Evolutionary conservation across 2,888 invertebrate species (phyloP), one percentile per base, ranked within the genome.

Genomic region (Drosophila phalerata): DNA sequence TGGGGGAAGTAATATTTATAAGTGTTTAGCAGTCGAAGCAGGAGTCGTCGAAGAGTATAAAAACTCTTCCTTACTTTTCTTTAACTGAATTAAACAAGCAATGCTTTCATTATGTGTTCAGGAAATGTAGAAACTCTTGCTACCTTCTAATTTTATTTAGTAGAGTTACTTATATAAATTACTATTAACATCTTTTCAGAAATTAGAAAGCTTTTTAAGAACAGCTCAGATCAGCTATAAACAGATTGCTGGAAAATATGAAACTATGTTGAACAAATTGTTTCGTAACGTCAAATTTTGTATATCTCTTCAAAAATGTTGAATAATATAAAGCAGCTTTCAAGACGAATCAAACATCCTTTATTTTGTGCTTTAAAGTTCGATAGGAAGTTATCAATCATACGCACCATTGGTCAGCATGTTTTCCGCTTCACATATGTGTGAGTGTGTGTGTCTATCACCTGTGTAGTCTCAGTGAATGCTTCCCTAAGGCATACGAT

Each of bases 401-500:
- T 81, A 86, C 82, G 86, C 84, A 70, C 57, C 81, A 72, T 86
- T 83, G 82, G 73, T 57, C 84, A 71, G 58, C 61, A 48, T 51
- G 28, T 42, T 38, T 52, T 32, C 37, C 15, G 45, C 22, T 22
- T 15, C 10, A 11, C 11, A 25, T 56, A 19, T n/a, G 53, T 42
- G 28, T 42, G 25, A 17, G 28, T 49, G 34, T 34, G 37, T 34
- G 1, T 30, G 17, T 30, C n/a, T 32, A 42, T 45, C 66, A 70
- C 73, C 73, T 76, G 65, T 40, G 49, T 60, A 61, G 70, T 57
- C 47, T 43, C 15, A 34, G 17, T 34, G 40, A 28, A 22, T 49
- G 40, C 70, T 75, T 53, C 77, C 80, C 51, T 22, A 47, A 43
- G 81, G 55, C 57, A 69, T 56, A 40, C 56, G 57, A 17, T 65